Percentiles rank a stretch among this genome's conserved stretches.
phyloP scores from a whole-genome alignment of 2,797 vertebrate species.

The Meda fulgida region DNA sequence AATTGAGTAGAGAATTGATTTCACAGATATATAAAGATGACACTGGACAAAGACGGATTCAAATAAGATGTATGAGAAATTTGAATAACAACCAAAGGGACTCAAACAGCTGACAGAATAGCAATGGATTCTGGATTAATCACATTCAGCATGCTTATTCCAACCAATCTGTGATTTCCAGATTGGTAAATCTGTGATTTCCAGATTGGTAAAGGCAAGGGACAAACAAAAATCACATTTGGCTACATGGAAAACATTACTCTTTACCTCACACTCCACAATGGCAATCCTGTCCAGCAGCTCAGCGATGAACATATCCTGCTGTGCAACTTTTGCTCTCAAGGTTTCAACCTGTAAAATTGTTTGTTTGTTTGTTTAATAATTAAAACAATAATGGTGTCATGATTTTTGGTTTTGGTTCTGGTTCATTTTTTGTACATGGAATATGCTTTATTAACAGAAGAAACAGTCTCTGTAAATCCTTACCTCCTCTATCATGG shows the following conservation, averaged over 20 bases:
- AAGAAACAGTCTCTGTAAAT: conserved; percentile 13
- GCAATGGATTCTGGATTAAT: conserved; percentile 19
- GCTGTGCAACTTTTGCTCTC: conserved; percentile 89
- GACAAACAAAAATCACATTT: not conserved
- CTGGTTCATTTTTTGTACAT: not conserved
- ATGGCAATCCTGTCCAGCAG: conserved; percentile 96
- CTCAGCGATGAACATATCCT: conserved; percentile 93
- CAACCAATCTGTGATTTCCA: conserved; percentile 22
- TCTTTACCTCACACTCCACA: conserved; percentile 95
- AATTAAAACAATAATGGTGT: not conserved
- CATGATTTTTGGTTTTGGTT: not conserved
- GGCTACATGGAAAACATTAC: not conserved
- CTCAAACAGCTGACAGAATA: conserved; percentile 35
- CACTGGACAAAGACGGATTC: not conserved
- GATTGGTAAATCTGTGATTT: conserved; percentile 23
- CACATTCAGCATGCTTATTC: not conserved
- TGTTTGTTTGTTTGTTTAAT: conserved; percentile 10
- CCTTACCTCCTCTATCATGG: conserved; percentile 97
- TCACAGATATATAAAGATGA: conserved; percentile 35
- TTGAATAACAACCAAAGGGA: conserved; percentile 30
- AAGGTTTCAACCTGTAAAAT: conserved; percentile 85
- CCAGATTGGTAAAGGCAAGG: not conserved
- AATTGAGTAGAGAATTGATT: conserved; percentile 43
- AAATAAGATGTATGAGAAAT: conserved; percentile 14
- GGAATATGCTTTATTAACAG: not conserved